These are phyloP conservation scores for Arctia plantaginis DNA, from an alignment of 2,888 invertebrate species.

Conservation along the genomic window DNA sequence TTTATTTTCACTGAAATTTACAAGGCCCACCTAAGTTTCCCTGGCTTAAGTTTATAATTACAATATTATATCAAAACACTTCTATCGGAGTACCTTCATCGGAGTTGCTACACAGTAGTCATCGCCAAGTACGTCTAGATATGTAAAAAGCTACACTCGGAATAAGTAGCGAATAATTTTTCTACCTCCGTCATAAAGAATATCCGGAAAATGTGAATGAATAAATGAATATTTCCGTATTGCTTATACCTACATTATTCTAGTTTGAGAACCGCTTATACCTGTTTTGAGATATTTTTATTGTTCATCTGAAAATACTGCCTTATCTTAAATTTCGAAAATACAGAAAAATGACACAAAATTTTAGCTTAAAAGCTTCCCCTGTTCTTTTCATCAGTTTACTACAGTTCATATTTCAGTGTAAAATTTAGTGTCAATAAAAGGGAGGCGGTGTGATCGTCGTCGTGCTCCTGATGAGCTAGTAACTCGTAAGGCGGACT, in stretches of 20 bases:
- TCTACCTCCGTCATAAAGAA: slow-evolving; percentile 53
- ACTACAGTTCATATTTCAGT: slow-evolving; percentile 63
- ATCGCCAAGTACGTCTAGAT: slow-evolving; percentile 32
- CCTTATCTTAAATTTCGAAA: background rate
- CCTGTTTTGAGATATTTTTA: slow-evolving; percentile 23
- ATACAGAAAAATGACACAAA: slow-evolving; percentile 4
- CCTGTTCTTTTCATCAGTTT: slow-evolving; percentile 45
- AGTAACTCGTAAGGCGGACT: slow-evolving; percentile 70
- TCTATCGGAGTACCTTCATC: slow-evolving; percentile 28
- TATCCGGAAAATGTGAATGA: slow-evolving; percentile 55
- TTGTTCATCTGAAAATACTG: slow-evolving; percentile 22
- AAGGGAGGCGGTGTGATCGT: slow-evolving; percentile 63
- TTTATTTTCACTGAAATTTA: background rate
- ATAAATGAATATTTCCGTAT: slow-evolving; percentile 55
- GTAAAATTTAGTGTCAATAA: slow-evolving; percentile 73
- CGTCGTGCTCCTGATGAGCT: slow-evolving; percentile 71
- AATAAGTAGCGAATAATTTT: slow-evolving; percentile 56
- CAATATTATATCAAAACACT: slow-evolving; percentile 1
- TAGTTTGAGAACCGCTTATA: slow-evolving; percentile 41
- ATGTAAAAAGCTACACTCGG: slow-evolving; percentile 52
- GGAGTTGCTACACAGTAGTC: slow-evolving; percentile 32
- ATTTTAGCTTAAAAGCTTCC: slow-evolving; percentile 22
- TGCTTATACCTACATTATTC: slow-evolving; percentile 48
- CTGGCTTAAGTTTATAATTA: background rate
- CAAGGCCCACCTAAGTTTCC: background rate